These are phyloP conservation scores for Ophioninae sp. DNA, from an alignment of 2,888 invertebrate genomes.

Conservation along the genomic window DNA sequence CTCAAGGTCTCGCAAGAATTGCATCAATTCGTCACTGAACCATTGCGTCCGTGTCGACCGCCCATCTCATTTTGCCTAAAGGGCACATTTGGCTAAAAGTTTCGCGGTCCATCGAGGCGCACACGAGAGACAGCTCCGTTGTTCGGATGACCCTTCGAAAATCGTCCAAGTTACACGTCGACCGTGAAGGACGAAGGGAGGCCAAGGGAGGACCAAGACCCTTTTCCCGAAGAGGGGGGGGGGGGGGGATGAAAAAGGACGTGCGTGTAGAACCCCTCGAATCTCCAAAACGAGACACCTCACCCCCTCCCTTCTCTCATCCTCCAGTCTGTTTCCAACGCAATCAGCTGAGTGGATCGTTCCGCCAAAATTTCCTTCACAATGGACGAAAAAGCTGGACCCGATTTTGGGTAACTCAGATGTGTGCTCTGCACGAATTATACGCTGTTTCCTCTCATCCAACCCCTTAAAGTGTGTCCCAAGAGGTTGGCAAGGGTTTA, in stretches of 20 bases:
- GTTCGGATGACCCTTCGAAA: constrained; percentile 60
- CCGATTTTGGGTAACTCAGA: background rate
- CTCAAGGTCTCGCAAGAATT: constrained; percentile 37
- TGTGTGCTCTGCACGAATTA: background rate
- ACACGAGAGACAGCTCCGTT: constrained; percentile 29
- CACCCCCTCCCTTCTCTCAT: constrained; percentile 8
- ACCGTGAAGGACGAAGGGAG: background rate
- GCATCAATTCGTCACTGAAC: constrained; percentile 8
- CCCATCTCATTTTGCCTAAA: constrained; percentile 38
- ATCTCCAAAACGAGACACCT: constrained; percentile 54
- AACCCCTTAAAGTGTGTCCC: constrained; percentile 38
- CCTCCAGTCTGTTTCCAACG: constrained; percentile 61
- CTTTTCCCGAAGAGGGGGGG: background rate
- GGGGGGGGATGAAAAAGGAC: background rate
- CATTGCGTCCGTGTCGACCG: background rate
- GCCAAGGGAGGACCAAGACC: background rate
- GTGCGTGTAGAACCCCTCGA: constrained; percentile 22
- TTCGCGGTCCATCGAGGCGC: constrained; percentile 54
- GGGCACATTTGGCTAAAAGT: constrained; percentile 65
- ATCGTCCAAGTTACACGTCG: constrained; percentile 39
- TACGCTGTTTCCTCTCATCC: constrained; percentile 14
- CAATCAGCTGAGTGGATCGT: constrained; percentile 66
- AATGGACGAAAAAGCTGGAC: constrained; percentile 1
- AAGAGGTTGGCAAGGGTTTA: background rate
- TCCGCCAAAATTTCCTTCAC: constrained; percentile 50